A percentile compares a stretch with the other conserved stretches of the same genome.
Evolutionary conservation across 2,113 vertebrate genomes (phyloP).

Genomic region (Seriola dumerili): DNA sequence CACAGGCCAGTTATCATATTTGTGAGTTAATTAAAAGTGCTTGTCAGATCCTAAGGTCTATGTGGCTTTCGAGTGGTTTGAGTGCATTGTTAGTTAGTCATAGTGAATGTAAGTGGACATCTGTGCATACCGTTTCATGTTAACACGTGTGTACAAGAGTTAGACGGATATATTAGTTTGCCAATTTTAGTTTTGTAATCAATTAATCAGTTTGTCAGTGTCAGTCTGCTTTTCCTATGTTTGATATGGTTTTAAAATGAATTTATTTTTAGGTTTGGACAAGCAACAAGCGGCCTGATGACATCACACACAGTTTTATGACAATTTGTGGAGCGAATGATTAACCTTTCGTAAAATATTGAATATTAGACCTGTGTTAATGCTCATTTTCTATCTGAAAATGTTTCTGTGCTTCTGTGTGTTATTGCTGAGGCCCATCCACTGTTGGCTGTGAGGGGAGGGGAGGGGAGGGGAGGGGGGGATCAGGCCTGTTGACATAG

Average conservation of each 20-base stretch:
- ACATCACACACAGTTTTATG: not conserved
- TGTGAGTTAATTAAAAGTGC: constrained; percentile 37
- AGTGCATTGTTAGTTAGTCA: not conserved
- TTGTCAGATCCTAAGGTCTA: constrained; percentile 4
- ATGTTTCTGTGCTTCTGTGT: constrained; percentile 35
- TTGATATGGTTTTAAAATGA: not conserved
- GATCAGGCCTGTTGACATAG: constrained; percentile 83
- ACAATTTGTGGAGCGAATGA: not conserved
- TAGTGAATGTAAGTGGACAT: not conserved
- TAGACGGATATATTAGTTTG: not conserved
- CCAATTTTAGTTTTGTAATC: not conserved
- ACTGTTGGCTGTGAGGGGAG: constrained; percentile 30
- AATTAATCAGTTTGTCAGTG: not conserved
- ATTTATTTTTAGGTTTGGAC: not conserved
- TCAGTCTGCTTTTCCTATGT: not conserved
- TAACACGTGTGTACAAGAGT: not conserved
- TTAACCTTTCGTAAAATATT: constrained; percentile 12
- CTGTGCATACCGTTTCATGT: constrained; percentile 1
- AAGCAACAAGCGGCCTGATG: not conserved
- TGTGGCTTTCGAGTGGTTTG: not conserved
- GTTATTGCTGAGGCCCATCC: constrained; percentile 55
- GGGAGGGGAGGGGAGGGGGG: constrained; percentile 7
- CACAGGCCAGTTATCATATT: not conserved
- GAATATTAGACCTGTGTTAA: constrained; percentile 27
- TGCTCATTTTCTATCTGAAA: constrained; percentile 22